phyloP scores from a whole-genome alignment of 2,113 vertebrate genomes.

The Neomonachus schauinslandi region DNA sequence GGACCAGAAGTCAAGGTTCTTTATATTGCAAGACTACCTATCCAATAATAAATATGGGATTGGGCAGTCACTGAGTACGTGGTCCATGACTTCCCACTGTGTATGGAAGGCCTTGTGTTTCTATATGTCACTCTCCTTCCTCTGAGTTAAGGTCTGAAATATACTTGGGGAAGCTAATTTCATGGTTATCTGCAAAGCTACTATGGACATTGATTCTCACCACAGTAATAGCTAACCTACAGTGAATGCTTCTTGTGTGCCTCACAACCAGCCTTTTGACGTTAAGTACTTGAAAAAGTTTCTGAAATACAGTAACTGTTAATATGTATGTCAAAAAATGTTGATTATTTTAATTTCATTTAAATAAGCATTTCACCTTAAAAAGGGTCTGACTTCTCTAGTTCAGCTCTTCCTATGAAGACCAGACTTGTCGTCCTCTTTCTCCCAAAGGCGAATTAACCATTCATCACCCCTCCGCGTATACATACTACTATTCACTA shows the following conservation, averaged over 20 bases:
- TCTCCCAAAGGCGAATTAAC: background rate
- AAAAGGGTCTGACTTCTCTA: background rate
- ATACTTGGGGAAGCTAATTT: background rate
- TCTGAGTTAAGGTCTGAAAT: slow-evolving; percentile 19
- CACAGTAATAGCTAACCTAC: background rate
- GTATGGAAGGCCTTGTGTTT: background rate
- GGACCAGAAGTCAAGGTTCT: background rate
- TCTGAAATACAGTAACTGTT: background rate
- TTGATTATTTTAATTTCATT: background rate
- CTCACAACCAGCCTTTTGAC: background rate
- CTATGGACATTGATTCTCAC: background rate
- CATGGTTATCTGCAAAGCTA: background rate
- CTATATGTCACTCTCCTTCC: background rate
- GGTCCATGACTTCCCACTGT: background rate
- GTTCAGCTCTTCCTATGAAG: background rate
- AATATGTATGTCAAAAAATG: background rate
- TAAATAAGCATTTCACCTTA: background rate
- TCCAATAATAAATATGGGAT: background rate
- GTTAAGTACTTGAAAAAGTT: background rate
- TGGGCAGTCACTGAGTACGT: background rate
- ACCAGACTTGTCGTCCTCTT: background rate
- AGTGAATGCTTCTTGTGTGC: background rate
- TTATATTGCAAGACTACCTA: background rate
- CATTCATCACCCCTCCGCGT: background rate
- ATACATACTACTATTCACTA: background rate